phyloP scores from a whole-genome alignment of 2,113 vertebrate genomes.

The human (Homo sapiens) region GRCh38 chr16:84207001-84207500 shows the following conservation, averaged over 20 bases:
- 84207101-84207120: not conserved
- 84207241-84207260: not conserved
- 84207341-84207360: no score
- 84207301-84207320: not conserved
- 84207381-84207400: no score
- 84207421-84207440: no score
- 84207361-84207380: no score
- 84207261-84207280: not conserved
- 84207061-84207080: not conserved
- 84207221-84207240: not conserved
- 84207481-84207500: no score
- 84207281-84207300: not conserved
- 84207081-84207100: not conserved
- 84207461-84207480: no score
- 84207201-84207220: not conserved
- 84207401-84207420: no score
- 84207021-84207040: not conserved
- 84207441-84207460: no score
- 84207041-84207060: not conserved
- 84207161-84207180: not conserved
- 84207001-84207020: accelerated
- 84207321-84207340: not conserved
- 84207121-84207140: no score
- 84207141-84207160: not conserved
- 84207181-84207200: not conserved